Base-by-base conservation (phyloP, 2,113 vertebrate species). In the Bufo gargarizans region DNA sequence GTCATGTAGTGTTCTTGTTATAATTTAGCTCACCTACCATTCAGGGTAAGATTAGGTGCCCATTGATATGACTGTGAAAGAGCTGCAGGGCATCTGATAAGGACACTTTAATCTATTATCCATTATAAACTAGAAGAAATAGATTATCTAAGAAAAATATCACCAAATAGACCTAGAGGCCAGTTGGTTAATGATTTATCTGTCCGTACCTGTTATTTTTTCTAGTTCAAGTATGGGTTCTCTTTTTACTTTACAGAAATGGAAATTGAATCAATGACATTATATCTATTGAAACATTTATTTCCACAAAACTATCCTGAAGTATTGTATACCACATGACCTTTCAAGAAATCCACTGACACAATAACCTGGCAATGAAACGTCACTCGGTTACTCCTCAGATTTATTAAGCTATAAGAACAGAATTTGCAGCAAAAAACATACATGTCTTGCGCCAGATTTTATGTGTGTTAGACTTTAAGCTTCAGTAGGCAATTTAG, bases 41-140 rank as follows among this genome's bases (percentile, higher is more conserved):
- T 91, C 67, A 85, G 6, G 65, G 61, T 43, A 89, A 90, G 67
- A 90, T 79, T 2, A 87, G 0, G 89, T 91, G 85, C 91, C 89
- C 89, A 83, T 80, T 90, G 90, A 92, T 88, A 93, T 91, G 71
- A 86, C 63, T 90, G 59, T 20, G 86, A 89, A 78, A 90, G 19
- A 91, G 84, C 85, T 89, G 91, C 86, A 67, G 91, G 90, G 78
- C 6, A 91, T 92, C 89, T 92, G 89, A 91, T 94, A 93, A 92
- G 86, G 92, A 53, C 49, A 90, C 82, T 92, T 93, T 90, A 71
- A 86, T 90, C 89, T 87, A 91, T 93, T 93, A 93, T 92, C 86
- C 89, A 92, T 93, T 92, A 90, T 88, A 56, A 19, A 91, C 55
- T 84, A 92, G 49, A 87, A 92, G 88, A 91, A 90, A 92, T 85